These are phyloP conservation scores for Andricus curvator DNA, from an alignment of 2,888 invertebrate genomes.

Conservation along the genomic window DNA sequence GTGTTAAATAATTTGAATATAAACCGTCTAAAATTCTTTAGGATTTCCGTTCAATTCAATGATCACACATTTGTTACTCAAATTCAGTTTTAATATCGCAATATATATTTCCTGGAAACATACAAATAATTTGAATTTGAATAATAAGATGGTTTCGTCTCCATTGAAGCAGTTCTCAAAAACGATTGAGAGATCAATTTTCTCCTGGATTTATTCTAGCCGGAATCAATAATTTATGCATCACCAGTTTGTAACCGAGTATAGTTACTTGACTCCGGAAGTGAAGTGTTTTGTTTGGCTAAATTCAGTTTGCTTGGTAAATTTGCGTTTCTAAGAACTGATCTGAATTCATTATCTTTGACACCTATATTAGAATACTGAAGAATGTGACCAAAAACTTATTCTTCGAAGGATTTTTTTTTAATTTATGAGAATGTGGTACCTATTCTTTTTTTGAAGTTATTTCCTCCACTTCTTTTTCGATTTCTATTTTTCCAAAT, in stretches of 20 bases:
- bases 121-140: slow-evolving; percentile 8
- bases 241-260: not conserved
- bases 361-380: not conserved
- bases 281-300: slow-evolving; percentile 15
- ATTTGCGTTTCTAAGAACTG: slow-evolving; percentile 23
- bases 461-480: too few relatives aligned
- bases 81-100: slow-evolving; percentile 4
- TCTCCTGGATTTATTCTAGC: not conserved
- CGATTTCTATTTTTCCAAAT: too few relatives aligned
- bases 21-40: slow-evolving; percentile 11
- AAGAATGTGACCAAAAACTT: slow-evolving; percentile 15
- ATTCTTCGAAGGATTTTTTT: not conserved
- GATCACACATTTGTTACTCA: not conserved
- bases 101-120: slow-evolving; percentile 31
- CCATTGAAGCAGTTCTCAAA: not conserved
- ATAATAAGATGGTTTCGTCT: slow-evolving; percentile 8
- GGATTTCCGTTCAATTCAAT: slow-evolving; percentile 25
- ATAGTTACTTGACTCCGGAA: slow-evolving; percentile 20
- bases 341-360: slow-evolving; percentile 24
- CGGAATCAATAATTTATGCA: slow-evolving; percentile 29
- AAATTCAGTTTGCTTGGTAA: slow-evolving; percentile 19
- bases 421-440: not conserved
- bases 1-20: slow-evolving; percentile 34
- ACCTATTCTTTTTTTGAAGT: not conserved
- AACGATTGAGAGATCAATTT: slow-evolving; percentile 15